phyloP scores from a whole-genome alignment of 2,113 vertebrate genomes.

The Brevimyrus niger region DNA sequence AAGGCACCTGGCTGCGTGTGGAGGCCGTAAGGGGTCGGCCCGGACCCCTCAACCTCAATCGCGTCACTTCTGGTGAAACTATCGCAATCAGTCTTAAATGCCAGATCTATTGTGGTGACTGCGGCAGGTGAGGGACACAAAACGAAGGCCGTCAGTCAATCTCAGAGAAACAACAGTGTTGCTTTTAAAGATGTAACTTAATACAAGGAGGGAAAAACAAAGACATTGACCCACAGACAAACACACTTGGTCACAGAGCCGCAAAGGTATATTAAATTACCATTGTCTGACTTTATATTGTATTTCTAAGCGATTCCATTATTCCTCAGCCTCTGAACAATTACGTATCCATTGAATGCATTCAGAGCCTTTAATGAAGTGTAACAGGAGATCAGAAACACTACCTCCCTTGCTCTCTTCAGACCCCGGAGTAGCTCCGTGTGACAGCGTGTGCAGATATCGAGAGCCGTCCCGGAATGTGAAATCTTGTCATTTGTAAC shows the following conservation, averaged over 20 bases:
- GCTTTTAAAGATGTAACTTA: constrained; percentile 29
- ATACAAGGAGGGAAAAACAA: constrained; percentile 3
- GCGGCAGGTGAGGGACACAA: neutral
- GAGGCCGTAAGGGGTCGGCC: neutral
- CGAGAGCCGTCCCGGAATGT: constrained; percentile 20
- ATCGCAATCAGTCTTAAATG: constrained; percentile 3
- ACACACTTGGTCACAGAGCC: constrained; percentile 19
- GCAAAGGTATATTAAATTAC: constrained; percentile 51
- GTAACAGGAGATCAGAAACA: constrained; percentile 54
- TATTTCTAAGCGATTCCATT: constrained; percentile 56
- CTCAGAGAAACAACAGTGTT: constrained; percentile 30
- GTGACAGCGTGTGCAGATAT: constrained; percentile 33
- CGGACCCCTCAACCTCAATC: constrained; percentile 17
- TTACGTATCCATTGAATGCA: constrained; percentile 49
- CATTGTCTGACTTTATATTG: constrained; percentile 48
- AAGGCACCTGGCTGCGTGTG: neutral
- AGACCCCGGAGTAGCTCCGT: constrained; percentile 26
- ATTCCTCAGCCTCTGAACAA: constrained; percentile 54
- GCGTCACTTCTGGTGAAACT: constrained; percentile 12
- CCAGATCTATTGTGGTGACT: constrained; percentile 18
- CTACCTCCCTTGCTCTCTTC: constrained; percentile 33
- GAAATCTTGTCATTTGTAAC: neutral
- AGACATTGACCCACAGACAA: neutral
- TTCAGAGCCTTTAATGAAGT: constrained; percentile 56
- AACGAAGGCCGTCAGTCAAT: constrained; percentile 35